A percentile compares a stretch with the other conserved stretches of the same genome.
These are phyloP conservation scores for Willowsia nigromaculata DNA, from an alignment of 2,888 invertebrate genomes.

Conservation along the genomic window DNA sequence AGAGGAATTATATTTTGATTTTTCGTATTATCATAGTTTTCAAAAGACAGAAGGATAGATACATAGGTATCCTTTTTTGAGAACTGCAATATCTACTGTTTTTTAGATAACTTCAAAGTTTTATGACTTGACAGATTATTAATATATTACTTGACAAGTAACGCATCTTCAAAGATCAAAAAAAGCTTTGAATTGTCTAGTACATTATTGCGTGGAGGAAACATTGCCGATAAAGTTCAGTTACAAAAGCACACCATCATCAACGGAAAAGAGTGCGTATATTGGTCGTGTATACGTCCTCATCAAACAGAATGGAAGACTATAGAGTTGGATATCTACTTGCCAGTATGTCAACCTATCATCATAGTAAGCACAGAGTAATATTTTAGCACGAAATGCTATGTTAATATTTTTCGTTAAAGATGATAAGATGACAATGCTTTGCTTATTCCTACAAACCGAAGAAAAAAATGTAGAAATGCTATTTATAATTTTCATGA, in stretches of 20 bases:
- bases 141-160: no score
- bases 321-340: constrained; percentile 77
- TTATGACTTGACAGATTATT: no score
- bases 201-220: no score
- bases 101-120: no score
- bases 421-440: not conserved
- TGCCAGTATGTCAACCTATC: constrained; percentile 76
- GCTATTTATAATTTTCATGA: not conserved
- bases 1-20: not conserved
- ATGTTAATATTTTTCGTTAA: not conserved
- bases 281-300: not conserved
- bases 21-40: not conserved
- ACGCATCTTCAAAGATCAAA: no score
- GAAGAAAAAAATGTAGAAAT: not conserved
- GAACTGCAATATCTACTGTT: no score
- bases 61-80: no score
- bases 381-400: not conserved
- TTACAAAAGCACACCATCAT: not conserved
- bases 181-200: no score
- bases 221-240: no score
- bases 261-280: not conserved
- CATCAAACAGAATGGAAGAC: constrained; percentile 74
- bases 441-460: not conserved
- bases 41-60: not conserved
- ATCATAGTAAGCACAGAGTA: constrained; percentile 69